These are phyloP conservation scores for Automeris io DNA, from an alignment of 2,888 invertebrate genomes.

Conservation along the genomic window DNA sequence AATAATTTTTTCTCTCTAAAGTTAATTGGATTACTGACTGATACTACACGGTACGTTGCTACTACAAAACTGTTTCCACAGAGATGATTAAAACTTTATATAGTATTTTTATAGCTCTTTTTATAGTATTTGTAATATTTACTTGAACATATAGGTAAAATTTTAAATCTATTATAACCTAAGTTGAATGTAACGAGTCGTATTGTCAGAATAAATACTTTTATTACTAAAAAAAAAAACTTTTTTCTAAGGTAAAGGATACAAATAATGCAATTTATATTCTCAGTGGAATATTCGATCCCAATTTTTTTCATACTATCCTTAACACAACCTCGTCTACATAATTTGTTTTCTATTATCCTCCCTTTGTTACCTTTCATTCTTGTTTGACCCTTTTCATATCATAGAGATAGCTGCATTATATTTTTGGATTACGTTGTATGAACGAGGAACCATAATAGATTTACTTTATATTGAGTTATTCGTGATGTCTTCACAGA, in stretches of 20 bases:
- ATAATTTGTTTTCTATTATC: slow-evolving; percentile 38
- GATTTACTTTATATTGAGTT: too few relatives aligned
- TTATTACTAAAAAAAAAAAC: too few relatives aligned
- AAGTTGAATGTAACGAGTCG: too few relatives aligned
- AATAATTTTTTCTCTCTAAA: slow-evolving; percentile 30
- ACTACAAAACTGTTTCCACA: slow-evolving; percentile 9
- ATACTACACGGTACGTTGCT: slow-evolving; percentile 19
- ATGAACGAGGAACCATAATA: too few relatives aligned
- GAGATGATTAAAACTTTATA: too few relatives aligned
- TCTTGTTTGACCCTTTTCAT: slow-evolving; percentile 28
- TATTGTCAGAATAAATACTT: too few relatives aligned
- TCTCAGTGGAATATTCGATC: slow-evolving; percentile 19
- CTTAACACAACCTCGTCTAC: slow-evolving; percentile 24
- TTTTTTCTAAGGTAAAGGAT: too few relatives aligned
- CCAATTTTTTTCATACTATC: slow-evolving; percentile 33
- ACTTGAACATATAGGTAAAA: too few relatives aligned
- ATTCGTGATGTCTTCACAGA: too few relatives aligned
- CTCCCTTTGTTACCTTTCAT: slow-evolving; percentile 42
- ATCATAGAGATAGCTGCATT: slow-evolving; percentile 11
- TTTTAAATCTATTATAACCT: too few relatives aligned
- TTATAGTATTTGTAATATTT: too few relatives aligned
- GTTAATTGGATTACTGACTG: slow-evolving; percentile 40
- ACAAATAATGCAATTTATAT: slow-evolving; percentile 18
- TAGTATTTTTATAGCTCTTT: too few relatives aligned
- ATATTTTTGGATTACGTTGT: slow-evolving; percentile 21